phyloP scores from a whole-genome alignment of 2,888 invertebrate genomes.

The Drosophila pseudotalamancana region DNA sequence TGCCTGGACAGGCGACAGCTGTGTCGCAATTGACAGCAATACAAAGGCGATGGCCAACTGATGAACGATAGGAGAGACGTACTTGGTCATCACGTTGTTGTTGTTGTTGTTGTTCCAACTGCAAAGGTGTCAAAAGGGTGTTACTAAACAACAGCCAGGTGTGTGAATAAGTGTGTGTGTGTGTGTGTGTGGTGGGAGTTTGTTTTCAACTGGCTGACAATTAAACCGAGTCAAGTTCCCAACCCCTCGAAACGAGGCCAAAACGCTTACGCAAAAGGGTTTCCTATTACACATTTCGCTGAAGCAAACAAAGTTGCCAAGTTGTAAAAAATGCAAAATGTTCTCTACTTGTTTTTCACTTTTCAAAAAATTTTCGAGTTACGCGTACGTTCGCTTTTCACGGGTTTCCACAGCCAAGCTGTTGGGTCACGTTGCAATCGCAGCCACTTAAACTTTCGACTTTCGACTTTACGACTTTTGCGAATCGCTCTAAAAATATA shows the following conservation, averaged over 20 bases:
- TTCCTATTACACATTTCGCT: constrained; percentile 63
- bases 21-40: constrained; percentile 61
- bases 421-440: constrained; percentile 67
- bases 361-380: constrained; percentile 3
- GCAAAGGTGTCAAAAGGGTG: constrained; percentile 25
- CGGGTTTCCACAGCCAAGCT: constrained; percentile 44
- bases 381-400: constrained; percentile 19
- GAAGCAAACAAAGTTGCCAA: constrained; percentile 61
- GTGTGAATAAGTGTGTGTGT: not conserved
- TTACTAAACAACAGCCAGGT: not conserved
- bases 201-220: constrained; percentile 46
- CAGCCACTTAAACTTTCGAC: constrained; percentile 11
- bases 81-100: constrained; percentile 53
- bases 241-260: not conserved
- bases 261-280: constrained; percentile 74
- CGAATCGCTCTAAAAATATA: constrained; percentile 6
- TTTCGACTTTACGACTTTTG: not conserved
- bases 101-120: constrained; percentile 21
- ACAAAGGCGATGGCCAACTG: constrained; percentile 64
- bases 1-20: constrained; percentile 58
- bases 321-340: constrained; percentile 54
- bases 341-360: not conserved
- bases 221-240: constrained; percentile 35
- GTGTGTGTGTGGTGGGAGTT: constrained; percentile 4
- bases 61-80: constrained; percentile 51